Percentiles rank a stretch among this genome's conserved stretches.
These are phyloP conservation scores for Proterorhinus semilunaris DNA, from an alignment of 2,113 vertebrate genomes.

Conservation along the genomic window DNA sequence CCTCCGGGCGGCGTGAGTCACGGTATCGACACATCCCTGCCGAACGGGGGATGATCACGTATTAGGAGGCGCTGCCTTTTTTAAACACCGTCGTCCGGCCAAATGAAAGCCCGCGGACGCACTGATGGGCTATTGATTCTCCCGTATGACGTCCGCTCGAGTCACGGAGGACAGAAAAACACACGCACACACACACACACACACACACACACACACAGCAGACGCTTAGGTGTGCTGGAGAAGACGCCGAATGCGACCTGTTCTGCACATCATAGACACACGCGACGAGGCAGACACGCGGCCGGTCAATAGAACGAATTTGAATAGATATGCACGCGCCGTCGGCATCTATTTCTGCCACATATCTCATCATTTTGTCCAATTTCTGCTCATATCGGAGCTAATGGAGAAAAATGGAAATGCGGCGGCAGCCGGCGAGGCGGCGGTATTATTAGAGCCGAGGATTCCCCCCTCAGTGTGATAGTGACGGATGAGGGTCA, in stretches of 20 bases:
- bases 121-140: constrained; percentile 2
- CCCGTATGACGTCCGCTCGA: neutral
- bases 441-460: constrained; percentile 29
- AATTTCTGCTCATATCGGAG: constrained; percentile 49
- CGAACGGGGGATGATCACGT: neutral
- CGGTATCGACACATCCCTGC: neutral
- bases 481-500: constrained; percentile 38
- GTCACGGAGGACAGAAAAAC: constrained; percentile 11
- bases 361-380: constrained; percentile 49
- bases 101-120: constrained; percentile 2
- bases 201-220: too few species aligned
- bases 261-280: constrained; percentile 51
- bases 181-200: neutral
- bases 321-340: constrained; percentile 38
- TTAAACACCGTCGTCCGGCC: neutral
- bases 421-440: constrained; percentile 45
- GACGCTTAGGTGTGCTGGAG: neutral
- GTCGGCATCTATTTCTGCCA: constrained; percentile 35
- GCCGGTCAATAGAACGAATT: constrained; percentile 44
- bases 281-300: constrained; percentile 39
- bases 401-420: constrained; percentile 63
- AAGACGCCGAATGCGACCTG: constrained; percentile 43
- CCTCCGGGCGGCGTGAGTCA: neutral
- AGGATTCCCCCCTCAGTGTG: constrained; percentile 30
- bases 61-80: neutral